These are phyloP conservation scores for Lutjanus erythropterus DNA, from an alignment of 2,113 vertebrate species.

Conservation along the genomic window DNA sequence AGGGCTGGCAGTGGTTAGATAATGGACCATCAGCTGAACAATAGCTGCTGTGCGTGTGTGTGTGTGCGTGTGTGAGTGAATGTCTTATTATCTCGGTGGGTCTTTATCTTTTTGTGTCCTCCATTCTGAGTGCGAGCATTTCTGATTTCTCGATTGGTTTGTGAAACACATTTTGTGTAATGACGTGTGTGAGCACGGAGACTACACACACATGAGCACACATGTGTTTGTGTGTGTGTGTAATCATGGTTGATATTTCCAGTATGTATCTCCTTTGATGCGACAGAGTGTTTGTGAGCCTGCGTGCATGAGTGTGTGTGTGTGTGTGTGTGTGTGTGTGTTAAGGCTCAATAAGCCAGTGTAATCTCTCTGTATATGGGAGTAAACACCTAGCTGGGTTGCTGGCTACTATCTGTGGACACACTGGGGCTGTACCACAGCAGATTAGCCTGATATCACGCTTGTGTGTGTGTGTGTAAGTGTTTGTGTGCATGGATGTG, in stretches of 20 bases:
- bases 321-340: slow-evolving; percentile 38
- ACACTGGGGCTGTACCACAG: slow-evolving; percentile 23
- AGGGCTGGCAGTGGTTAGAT: slow-evolving; percentile 49
- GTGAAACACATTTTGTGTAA: slow-evolving; percentile 11
- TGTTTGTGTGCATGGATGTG: not conserved
- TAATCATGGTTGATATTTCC: not conserved
- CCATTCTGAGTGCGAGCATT: slow-evolving; percentile 18
- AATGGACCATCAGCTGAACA: slow-evolving; percentile 63
- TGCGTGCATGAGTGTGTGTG: slow-evolving; percentile 14
- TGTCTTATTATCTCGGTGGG: slow-evolving; percentile 19
- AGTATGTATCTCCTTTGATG: slow-evolving; percentile 23
- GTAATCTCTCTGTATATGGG: slow-evolving; percentile 59
- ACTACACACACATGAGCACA: not conserved
- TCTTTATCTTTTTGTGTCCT: slow-evolving; percentile 36
- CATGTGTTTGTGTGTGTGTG: not conserved
- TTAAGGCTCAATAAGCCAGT: slow-evolving; percentile 52
- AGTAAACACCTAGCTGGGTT: slow-evolving; percentile 64
- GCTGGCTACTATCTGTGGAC: slow-evolving; percentile 53
- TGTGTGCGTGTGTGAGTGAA: not conserved
- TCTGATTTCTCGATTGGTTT: slow-evolving; percentile 39
- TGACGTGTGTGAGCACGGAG: not conserved
- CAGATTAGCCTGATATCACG: slow-evolving; percentile 54
- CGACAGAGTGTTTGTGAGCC: not conserved
- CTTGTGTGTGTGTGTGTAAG: slow-evolving; percentile 14
- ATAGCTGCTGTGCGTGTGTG: slow-evolving; percentile 21